These are phyloP conservation scores for Morone saxatilis DNA, from an alignment of 2,113 vertebrate genomes.

Conservation along the genomic window DNA sequence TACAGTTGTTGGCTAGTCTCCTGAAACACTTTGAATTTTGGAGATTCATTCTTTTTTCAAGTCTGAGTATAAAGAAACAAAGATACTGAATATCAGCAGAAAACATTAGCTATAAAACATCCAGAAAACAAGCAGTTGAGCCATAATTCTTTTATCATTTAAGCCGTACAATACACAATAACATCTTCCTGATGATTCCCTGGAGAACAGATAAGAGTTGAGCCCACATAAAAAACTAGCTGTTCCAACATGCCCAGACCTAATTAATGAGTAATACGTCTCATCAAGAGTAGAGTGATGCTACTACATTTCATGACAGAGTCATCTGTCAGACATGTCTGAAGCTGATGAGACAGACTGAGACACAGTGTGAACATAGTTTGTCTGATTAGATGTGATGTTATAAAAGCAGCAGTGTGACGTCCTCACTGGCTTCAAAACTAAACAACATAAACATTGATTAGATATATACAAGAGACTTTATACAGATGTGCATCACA, in stretches of 20 bases:
- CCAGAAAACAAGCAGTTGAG: neutral
- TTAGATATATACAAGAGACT: too few relatives aligned
- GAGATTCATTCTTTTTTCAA: too few relatives aligned
- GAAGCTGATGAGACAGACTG: neutral
- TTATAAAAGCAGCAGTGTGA: neutral
- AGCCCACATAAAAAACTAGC: neutral
- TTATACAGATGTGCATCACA: too few relatives aligned
- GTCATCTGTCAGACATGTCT: neutral
- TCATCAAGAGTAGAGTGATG: neutral
- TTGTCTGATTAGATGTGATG: constrained; percentile 19
- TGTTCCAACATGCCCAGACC: constrained; percentile 1
- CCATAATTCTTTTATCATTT: neutral
- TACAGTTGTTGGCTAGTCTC: too few relatives aligned
- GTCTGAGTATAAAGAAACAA: neutral
- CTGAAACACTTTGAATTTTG: too few relatives aligned
- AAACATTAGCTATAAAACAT: neutral
- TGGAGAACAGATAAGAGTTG: neutral
- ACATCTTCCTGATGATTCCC: neutral
- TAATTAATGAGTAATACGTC: constrained; percentile 13
- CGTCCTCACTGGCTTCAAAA: neutral
- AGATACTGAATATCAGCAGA: neutral
- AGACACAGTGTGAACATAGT: neutral
- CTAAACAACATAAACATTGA: too few relatives aligned
- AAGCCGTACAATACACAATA: neutral
- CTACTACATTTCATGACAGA: neutral